Evolutionary conservation across 2,113 vertebrate species (phyloP).

Genomic region (Callorhinus ursinus): DNA sequence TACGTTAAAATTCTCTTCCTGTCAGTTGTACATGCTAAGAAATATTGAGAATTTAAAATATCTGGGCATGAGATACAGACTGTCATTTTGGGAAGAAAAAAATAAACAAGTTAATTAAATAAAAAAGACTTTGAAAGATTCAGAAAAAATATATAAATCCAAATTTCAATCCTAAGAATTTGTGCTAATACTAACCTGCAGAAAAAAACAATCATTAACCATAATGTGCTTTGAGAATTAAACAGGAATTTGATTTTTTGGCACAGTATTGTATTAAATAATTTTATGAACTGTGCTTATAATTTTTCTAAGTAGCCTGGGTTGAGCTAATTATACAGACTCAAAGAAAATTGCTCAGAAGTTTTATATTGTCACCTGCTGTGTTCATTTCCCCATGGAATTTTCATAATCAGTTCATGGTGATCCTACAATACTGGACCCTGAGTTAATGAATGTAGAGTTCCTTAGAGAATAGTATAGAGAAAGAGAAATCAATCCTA

Average conservation of each 20-base stretch:
- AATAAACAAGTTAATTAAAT: background rate
- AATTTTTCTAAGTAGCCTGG: background rate
- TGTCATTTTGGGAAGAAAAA: background rate
- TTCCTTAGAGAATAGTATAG: conserved; percentile 32
- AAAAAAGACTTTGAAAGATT: background rate
- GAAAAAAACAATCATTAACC: background rate
- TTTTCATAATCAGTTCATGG: background rate
- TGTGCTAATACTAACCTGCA: background rate
- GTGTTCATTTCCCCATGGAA: background rate
- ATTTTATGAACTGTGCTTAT: background rate
- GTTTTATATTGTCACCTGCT: background rate
- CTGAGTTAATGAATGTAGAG: conserved; percentile 53
- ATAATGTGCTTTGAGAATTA: background rate
- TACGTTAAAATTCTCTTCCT: conserved; percentile 28
- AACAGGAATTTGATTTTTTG: background rate
- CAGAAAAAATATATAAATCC: background rate
- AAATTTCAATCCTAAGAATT: background rate
- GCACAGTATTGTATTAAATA: background rate
- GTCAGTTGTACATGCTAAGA: background rate
- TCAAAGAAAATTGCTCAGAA: conserved; percentile 12
- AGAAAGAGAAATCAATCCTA: conserved; percentile 23
- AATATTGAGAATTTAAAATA: background rate
- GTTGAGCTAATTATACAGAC: conserved; percentile 10
- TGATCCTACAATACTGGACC: background rate
- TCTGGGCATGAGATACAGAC: background rate